Evolutionary conservation across 2,797 vertebrate species (phyloP).

Genomic region (Naso thynnoides): DNA sequence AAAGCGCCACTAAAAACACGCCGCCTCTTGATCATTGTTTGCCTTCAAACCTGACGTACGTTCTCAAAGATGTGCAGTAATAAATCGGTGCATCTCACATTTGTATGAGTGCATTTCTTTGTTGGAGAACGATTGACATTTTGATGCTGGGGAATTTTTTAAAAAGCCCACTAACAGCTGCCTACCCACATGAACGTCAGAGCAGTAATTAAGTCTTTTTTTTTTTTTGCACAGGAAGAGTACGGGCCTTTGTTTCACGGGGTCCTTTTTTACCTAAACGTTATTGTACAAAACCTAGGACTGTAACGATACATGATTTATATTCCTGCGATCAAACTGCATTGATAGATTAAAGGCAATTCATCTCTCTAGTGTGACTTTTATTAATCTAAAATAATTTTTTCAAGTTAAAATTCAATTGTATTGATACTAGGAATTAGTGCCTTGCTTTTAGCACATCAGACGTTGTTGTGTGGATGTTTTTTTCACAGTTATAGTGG

Average conservation of each 20-base stretch:
- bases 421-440: no score
- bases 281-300: no score
- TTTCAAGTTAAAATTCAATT: no score
- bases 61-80: conserved; percentile 19
- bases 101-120: conserved; percentile 14
- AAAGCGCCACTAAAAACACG: conserved; percentile 4
- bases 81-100: conserved; percentile 34
- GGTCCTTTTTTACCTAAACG: no score
- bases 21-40: conserved; percentile 4
- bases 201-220: background rate
- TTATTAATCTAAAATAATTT: no score
- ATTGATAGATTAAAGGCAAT: no score
- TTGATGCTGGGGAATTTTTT: conserved; percentile 1
- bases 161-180: background rate
- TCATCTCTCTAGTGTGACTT: no score
- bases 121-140: conserved; percentile 3
- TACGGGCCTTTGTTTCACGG: conserved; percentile 26
- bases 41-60: conserved; percentile 6
- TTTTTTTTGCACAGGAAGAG: conserved; percentile 4
- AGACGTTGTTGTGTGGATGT: no score
- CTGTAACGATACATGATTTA: no score
- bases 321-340: no score
- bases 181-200: background rate
- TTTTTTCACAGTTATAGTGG: no score
- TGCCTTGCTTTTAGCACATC: no score